Percentiles rank a stretch among this genome's conserved stretches.
phyloP scores from a whole-genome alignment of 1,140 invertebrate genomes.

The Diachasmimorpha longicaudata region DNA sequence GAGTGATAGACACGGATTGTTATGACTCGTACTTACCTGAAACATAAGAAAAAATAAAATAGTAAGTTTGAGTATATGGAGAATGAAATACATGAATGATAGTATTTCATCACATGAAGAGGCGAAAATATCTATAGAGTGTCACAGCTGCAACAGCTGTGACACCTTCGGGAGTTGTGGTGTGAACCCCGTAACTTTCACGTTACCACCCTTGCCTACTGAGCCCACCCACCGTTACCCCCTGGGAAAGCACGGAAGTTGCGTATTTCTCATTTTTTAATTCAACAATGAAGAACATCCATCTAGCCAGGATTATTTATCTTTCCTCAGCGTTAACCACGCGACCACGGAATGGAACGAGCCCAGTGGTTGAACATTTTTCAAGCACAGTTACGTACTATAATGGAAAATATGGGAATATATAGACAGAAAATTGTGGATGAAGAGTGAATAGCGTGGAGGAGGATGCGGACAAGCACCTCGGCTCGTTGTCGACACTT shows the following conservation, averaged over 20 bases:
- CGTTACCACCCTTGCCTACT: neutral
- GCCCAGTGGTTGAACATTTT: conserved; percentile 36
- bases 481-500: neutral
- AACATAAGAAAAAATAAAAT: neutral
- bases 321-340: conserved; percentile 34
- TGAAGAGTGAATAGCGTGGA: neutral
- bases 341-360: neutral
- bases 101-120: neutral
- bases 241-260: neutral
- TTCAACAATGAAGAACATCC: conserved; percentile 11
- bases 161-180: neutral
- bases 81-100: neutral
- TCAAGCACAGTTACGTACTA: conserved; percentile 32
- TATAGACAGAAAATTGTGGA: neutral
- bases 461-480: neutral
- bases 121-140: neutral
- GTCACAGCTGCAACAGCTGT: neutral
- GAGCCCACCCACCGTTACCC: neutral
- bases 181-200: neutral
- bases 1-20: neutral
- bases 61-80: neutral
- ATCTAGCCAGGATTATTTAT: conserved; percentile 33
- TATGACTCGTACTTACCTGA: neutral
- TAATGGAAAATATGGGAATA: conserved; percentile 27
- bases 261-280: conserved; percentile 8